Evolutionary conservation across 2,888 invertebrate species (phyloP).

Genomic region (Dilophus febrilis): DNA sequence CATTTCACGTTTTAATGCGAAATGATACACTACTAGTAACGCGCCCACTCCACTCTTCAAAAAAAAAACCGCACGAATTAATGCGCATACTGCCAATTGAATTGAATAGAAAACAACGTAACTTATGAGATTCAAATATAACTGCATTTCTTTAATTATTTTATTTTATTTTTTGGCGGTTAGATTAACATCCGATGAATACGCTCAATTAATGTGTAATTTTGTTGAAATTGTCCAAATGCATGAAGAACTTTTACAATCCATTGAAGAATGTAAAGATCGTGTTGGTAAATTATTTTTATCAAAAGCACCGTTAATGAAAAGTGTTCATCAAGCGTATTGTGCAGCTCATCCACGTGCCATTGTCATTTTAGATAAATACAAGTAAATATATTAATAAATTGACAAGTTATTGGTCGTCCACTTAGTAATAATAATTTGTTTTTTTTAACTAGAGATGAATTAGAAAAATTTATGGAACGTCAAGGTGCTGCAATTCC

Average conservation of each 20-base stretch:
- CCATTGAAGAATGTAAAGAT: constrained; percentile 71
- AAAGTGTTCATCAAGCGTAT: constrained; percentile 71
- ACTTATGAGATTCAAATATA: not conserved
- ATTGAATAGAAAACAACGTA: not conserved
- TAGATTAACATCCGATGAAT: constrained; percentile 73
- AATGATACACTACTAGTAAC: no score
- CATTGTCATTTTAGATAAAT: constrained; percentile 81
- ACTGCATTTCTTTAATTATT: constrained; percentile 1
- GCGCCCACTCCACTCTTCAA: no score
- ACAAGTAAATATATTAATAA: constrained; percentile 47
- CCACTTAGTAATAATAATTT: not conserved
- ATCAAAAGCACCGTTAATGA: constrained; percentile 63
- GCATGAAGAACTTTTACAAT: constrained; percentile 62
- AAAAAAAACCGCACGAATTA: no score
- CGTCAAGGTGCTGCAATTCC: constrained; percentile 69
- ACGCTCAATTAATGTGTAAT: constrained; percentile 73
- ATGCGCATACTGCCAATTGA: no score
- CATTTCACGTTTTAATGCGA: no score
- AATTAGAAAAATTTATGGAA: constrained; percentile 75
- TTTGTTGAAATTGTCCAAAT: constrained; percentile 71
- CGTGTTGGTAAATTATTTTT: constrained; percentile 79
- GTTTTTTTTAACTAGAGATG: constrained; percentile 40
- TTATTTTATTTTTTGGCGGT: not conserved
- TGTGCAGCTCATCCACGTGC: constrained; percentile 90
- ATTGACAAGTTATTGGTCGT: no score